Conservation (phyloP, 2,797 vertebrate genomes). For the Protonibea diacanthus region DNA sequence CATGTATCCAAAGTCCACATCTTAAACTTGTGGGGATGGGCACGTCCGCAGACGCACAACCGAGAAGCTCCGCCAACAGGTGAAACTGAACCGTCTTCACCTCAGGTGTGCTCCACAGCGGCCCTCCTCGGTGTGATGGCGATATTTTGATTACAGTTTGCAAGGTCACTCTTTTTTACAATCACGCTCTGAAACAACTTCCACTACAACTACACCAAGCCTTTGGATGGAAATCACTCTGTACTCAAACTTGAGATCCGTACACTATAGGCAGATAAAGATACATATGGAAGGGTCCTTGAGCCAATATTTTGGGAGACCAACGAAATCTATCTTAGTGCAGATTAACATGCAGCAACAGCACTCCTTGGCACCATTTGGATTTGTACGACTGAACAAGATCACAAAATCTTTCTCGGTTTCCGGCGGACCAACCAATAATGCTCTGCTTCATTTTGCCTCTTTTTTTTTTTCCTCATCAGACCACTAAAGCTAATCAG, state of each 20-base stretch:
- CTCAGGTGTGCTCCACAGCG: conserved; percentile 37
- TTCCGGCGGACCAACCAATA: conserved; percentile 75
- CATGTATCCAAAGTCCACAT: conserved; percentile 57
- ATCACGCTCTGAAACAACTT: conserved; percentile 64
- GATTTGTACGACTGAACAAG: conserved; percentile 78
- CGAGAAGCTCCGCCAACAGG: conserved; percentile 28
- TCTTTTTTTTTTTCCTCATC: conserved; percentile 11
- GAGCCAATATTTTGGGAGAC: conserved; percentile 85
- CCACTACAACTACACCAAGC: conserved; percentile 64
- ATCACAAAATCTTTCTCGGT: conserved; percentile 75
- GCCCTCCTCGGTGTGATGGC: conserved; percentile 53
- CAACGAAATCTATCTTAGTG: conserved; percentile 83
- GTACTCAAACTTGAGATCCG: conserved; percentile 72
- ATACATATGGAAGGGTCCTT: conserved; percentile 82
- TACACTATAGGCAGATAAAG: conserved; percentile 79
- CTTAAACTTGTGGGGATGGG: conserved; percentile 34
- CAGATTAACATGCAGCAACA: conserved; percentile 88
- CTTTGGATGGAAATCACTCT: conserved; percentile 68
- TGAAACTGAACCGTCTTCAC: conserved; percentile 24
- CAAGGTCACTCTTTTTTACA: conserved; percentile 56
- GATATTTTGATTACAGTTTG: conserved; percentile 59
- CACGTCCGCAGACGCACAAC: conserved; percentile 32
- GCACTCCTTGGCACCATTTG: conserved; percentile 84
- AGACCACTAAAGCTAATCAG: conserved; percentile 68
- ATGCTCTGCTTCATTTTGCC: conserved; percentile 65